Evolutionary conservation across 2,113 vertebrate genomes (phyloP).

Genomic region (Ondatra zibethicus): DNA sequence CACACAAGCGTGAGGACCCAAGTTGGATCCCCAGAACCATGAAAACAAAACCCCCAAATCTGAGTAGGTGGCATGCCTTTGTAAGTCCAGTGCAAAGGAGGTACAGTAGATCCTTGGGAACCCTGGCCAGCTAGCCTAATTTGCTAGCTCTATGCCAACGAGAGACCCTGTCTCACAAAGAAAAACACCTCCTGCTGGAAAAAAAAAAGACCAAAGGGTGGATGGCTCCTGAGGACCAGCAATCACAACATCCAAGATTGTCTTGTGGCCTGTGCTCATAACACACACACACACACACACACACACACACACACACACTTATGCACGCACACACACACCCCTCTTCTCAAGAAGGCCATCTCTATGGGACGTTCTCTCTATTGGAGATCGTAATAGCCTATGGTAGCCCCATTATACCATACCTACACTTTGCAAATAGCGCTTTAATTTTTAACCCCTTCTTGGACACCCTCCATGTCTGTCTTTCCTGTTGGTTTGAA

Average conservation of each 20-base stretch:
- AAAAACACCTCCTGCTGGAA: background rate
- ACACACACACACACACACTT: background rate
- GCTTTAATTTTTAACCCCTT: background rate
- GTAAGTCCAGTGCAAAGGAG: background rate
- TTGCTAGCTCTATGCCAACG: background rate
- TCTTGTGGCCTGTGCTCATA: background rate
- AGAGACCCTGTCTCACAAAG: background rate
- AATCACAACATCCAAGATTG: background rate
- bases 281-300: background rate
- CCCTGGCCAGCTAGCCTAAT: background rate
- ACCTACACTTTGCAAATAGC: background rate
- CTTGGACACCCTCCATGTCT: background rate
- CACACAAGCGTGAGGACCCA: background rate
- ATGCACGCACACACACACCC: background rate
- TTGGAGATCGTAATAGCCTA: background rate
- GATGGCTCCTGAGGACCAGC: background rate
- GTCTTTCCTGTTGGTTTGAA: background rate
- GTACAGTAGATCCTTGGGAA: background rate
- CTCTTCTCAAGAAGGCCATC: background rate
- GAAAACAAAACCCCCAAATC: background rate
- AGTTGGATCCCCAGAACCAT: background rate
- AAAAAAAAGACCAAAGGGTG: background rate
- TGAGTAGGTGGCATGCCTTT: background rate
- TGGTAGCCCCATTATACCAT: background rate
- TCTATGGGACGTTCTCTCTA: background rate